Evolutionary conservation across 1,140 invertebrate genomes (phyloP).

Genomic region (Lepidurus packardi): DNA sequence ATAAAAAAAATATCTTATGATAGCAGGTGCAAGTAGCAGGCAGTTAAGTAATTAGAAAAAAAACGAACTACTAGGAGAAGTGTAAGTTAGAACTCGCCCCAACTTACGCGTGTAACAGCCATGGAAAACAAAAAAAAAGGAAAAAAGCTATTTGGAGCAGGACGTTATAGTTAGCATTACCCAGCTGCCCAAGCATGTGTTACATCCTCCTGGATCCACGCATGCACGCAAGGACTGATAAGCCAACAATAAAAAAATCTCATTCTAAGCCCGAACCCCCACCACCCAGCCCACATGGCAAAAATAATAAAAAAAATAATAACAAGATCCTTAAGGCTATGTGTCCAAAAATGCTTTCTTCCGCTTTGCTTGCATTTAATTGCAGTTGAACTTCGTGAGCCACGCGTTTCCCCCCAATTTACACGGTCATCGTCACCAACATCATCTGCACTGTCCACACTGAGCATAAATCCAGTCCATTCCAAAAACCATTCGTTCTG

Average conservation of each 20-base stretch:
- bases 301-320: neutral
- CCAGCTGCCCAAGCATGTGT: constrained; percentile 8
- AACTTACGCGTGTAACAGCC: too few relatives aligned
- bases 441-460: neutral
- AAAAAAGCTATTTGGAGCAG: neutral
- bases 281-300: too few relatives aligned
- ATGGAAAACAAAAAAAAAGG: neutral
- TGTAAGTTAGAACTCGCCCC: too few relatives aligned
- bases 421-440: neutral
- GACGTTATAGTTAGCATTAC: neutral
- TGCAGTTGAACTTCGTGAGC: neutral
- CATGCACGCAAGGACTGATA: constrained; percentile 10
- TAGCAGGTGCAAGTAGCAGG: too few relatives aligned
- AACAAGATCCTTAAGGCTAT: neutral
- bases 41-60: too few relatives aligned
- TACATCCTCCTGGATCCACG: neutral
- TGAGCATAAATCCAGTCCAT: neutral
- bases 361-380: neutral
- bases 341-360: neutral
- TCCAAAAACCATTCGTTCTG: neutral
- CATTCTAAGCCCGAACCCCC: too few relatives aligned
- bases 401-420: neutral
- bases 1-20: too few relatives aligned
- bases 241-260: constrained; percentile 4
- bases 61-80: too few relatives aligned